Conservation (phyloP, 2,113 vertebrate species). For the Phycodurus eques region DNA sequence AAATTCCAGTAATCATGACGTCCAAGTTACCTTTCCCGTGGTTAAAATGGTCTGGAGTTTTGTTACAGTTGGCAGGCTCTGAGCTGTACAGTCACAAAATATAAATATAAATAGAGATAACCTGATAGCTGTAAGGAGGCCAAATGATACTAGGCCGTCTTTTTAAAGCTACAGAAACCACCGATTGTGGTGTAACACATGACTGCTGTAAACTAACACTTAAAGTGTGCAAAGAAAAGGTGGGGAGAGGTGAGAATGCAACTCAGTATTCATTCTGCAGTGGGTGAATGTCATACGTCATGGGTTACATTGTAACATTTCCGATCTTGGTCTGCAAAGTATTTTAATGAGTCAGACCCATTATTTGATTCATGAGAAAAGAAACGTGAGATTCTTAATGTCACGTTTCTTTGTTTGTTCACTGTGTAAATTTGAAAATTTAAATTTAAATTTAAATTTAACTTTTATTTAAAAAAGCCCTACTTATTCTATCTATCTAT, state of each 20-base stretch:
- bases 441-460: background rate
- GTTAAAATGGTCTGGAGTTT: constrained; percentile 10
- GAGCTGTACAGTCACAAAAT: constrained; percentile 14
- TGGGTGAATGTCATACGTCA: constrained; percentile 1
- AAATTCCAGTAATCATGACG: background rate
- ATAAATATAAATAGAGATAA: constrained; percentile 51
- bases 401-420: constrained; percentile 8
- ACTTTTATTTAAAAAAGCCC: background rate
- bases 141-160: constrained; percentile 21
- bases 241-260: background rate
- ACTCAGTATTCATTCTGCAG: background rate
- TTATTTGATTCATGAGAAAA: constrained; percentile 10
- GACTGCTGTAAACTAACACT: background rate
- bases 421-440: background rate
- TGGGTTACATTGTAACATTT: constrained; percentile 40
- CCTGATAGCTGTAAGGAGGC: constrained; percentile 28
- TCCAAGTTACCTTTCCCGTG: constrained; percentile 13
- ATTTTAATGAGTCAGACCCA: constrained; percentile 3
- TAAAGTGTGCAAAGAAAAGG: background rate
- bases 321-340: constrained; percentile 13
- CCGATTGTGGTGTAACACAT: constrained; percentile 8
- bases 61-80: constrained; percentile 17
- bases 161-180: constrained; percentile 12
- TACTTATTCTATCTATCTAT: too few relatives aligned
- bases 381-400: background rate